Evolutionary conservation across 1,140 invertebrate species (phyloP), one percentile per base, ranked within the genome.

Genomic region (Dreissena rostriformis): DNA sequence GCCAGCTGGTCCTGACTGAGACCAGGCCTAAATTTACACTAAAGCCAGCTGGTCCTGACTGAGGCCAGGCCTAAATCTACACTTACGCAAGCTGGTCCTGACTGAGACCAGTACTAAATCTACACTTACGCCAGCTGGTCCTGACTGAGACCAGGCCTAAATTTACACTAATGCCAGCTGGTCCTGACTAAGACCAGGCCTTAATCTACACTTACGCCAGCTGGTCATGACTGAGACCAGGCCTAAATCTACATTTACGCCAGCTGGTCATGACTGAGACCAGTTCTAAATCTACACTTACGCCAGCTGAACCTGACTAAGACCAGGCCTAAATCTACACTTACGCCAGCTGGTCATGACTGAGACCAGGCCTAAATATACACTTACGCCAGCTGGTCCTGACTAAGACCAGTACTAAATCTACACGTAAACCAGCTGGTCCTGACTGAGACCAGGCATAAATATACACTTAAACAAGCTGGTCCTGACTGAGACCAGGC

Each of bases 61-160:
- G 7, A 98, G 94, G n/a, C n/a, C n/a, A n/a, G n/a, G n/a, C n/a
- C n/a, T n/a, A n/a, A n/a, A n/a, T n/a, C n/a, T n/a, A n/a, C 8
- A 39, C 39, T 39, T 39, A 39, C 39, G 39, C 39, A 2, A 39
- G 39, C 39, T n/a, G n/a, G n/a, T n/a, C n/a, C n/a, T 14, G n/a
- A n/a, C 55, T 57, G n/a, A 57, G n/a, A 57, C 22, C 8, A 39
- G 22, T 28, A 75, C 95, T 95, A n/a, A n/a, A n/a, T n/a, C n/a
- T n/a, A n/a, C n/a, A n/a, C n/a, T n/a, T 95, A 98, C 97, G 95
- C 95, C 67, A 99, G 93, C 90, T 98, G 97, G 86, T 99, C 98
- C 39, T 97, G 95, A 90, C 95, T 97, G 7, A 98, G 94, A n/a
- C n/a, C n/a, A n/a, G n/a, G n/a, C n/a, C n/a, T n/a, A n/a, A n/a